Percentiles rank a stretch among this genome's conserved stretches.
Evolutionary conservation across 37 sponge, comb jelly and placozoan genomes (phyloP).

Genomic region (Beroe forskalii): DNA sequence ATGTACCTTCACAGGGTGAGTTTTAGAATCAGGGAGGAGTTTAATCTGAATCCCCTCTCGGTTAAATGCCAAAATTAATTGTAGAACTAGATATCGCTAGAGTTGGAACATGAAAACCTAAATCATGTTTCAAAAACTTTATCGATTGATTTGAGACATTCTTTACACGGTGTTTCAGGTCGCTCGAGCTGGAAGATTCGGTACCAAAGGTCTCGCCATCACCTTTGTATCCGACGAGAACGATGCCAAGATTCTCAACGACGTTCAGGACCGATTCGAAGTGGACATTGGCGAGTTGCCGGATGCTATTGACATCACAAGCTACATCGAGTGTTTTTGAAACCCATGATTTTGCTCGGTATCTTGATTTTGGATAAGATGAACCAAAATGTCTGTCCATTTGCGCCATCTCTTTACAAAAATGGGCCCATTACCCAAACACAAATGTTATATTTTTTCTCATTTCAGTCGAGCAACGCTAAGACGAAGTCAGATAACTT

Average conservation of each 20-base stretch:
- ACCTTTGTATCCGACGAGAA: conserved; percentile 94
- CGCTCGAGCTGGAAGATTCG: conserved; percentile 96
- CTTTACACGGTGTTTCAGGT: conserved; percentile 70
- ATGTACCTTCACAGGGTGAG: conserved; percentile 96
- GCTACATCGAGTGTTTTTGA: conserved; percentile 95
- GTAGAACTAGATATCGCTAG: neutral
- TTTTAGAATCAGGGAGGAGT: neutral
- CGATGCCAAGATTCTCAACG: conserved; percentile 90
- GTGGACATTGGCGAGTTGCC: conserved; percentile 96
- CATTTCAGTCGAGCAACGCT: too few species aligned
- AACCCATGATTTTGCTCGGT: too few species aligned
- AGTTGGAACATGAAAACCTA: too few species aligned
- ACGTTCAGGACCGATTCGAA: conserved; percentile 96
- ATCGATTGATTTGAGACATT: neutral
- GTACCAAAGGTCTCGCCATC: conserved; percentile 96
- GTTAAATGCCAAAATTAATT: neutral
- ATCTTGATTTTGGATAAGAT: too few species aligned
- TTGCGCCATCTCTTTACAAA: too few species aligned
- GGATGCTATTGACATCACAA: conserved; percentile 88
- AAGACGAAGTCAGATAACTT: too few species aligned
- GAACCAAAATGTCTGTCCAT: too few species aligned
- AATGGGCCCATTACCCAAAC: too few species aligned
- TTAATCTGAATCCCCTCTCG: conserved; percentile 57
- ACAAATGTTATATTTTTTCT: too few species aligned
- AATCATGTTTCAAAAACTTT: too few species aligned